Evolutionary conservation across 1,140 invertebrate species (phyloP).

Genomic region (Drosophila cardini): DNA sequence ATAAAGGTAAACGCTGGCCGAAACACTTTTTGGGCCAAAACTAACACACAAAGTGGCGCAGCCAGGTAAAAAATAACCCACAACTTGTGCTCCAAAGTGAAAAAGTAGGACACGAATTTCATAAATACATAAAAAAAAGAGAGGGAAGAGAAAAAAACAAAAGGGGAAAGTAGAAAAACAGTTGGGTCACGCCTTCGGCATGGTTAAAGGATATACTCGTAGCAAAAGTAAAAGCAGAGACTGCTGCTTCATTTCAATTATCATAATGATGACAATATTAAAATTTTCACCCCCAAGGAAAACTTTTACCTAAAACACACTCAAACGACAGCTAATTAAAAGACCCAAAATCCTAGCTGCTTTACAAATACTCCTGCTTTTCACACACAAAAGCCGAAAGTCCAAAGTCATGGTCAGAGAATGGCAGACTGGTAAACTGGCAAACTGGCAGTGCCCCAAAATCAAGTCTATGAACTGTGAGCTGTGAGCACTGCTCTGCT

Average conservation of each 20-base stretch:
- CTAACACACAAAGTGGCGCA: conserved; percentile 74
- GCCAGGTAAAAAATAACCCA: conserved; percentile 43
- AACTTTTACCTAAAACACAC: conserved; percentile 48
- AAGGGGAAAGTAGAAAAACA: conserved; percentile 18
- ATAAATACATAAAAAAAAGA: conserved; percentile 48
- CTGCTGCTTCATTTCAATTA: conserved; percentile 73
- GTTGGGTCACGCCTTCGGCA: conserved; percentile 55
- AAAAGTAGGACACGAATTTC: conserved; percentile 71
- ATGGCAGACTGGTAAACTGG: background rate
- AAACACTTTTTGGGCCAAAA: conserved; percentile 71
- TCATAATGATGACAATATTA: conserved; percentile 79
- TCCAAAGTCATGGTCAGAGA: conserved; percentile 67
- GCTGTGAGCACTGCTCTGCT: too few species aligned
- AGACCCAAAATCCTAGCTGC: conserved; percentile 50
- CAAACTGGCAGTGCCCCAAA: conserved; percentile 11
- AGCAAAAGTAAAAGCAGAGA: conserved; percentile 3
- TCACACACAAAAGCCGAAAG: conserved; percentile 56
- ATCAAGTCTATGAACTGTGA: background rate
- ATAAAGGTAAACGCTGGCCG: conserved; percentile 79
- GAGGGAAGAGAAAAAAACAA: conserved; percentile 4
- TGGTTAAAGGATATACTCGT: conserved; percentile 33
- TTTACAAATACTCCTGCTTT: background rate
- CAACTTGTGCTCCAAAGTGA: conserved; percentile 56
- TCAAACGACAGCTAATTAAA: conserved; percentile 69
- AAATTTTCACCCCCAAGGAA: conserved; percentile 44